Conservation (phyloP, 2,888 invertebrate species). For the Tiliacea citrago region DNA sequence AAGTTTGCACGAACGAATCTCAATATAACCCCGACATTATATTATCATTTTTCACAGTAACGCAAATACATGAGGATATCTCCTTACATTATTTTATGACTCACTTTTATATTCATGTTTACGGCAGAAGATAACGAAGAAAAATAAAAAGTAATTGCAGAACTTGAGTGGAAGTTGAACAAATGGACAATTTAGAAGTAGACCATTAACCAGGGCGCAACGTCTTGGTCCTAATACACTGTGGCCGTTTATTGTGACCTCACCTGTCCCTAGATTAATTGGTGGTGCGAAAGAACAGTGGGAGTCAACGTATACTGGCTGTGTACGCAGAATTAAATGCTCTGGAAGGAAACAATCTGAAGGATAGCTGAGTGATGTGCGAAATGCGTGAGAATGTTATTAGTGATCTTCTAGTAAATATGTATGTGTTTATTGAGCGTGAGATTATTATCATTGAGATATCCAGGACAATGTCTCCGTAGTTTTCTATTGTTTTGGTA, state of each 20-base stretch:
- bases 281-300: slow-evolving; percentile 60
- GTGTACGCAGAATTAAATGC: slow-evolving; percentile 69
- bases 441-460: slow-evolving; percentile 28
- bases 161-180: slow-evolving; percentile 63
- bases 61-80: slow-evolving; percentile 56
- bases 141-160: slow-evolving; percentile 70
- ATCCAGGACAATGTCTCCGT: background rate
- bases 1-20: slow-evolving; percentile 44
- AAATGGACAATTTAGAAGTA: slow-evolving; percentile 62
- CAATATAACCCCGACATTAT: slow-evolving; percentile 31
- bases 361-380: slow-evolving; percentile 52
- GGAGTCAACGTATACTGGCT: slow-evolving; percentile 68
- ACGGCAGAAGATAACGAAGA: slow-evolving; percentile 65
- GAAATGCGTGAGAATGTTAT: slow-evolving; percentile 46
- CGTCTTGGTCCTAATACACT: slow-evolving; percentile 72
- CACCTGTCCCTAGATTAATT: slow-evolving; percentile 75
- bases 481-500: no score
- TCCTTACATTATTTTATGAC: slow-evolving; percentile 64
- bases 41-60: slow-evolving; percentile 55
- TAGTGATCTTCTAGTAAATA: slow-evolving; percentile 51
- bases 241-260: slow-evolving; percentile 73
- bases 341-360: slow-evolving; percentile 73
- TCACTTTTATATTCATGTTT: slow-evolving; percentile 68
- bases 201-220: slow-evolving; percentile 69
- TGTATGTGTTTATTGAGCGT: slow-evolving; percentile 34